Evolutionary conservation across 2,797 vertebrate genomes (phyloP).

Genomic region (Chaunax sp.): DNA sequence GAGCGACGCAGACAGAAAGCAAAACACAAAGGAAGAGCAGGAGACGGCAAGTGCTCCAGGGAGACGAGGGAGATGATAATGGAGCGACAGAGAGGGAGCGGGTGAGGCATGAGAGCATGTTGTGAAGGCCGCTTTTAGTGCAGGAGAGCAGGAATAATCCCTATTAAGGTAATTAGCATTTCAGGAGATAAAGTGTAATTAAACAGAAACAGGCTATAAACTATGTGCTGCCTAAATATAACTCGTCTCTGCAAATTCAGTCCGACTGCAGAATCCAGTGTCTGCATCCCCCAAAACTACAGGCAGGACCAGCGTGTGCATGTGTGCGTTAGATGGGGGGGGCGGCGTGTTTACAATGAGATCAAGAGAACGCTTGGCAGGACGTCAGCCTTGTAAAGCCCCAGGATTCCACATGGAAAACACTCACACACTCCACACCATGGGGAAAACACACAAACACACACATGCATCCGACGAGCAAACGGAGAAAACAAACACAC

Average conservation of each 20-base stretch:
- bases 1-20: neutral
- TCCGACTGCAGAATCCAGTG: constrained; percentile 19
- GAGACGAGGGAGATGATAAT: constrained; percentile 31
- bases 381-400: constrained; percentile 66
- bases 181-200: constrained; percentile 64
- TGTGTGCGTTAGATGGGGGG: constrained; percentile 36
- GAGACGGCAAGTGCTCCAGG: constrained; percentile 28
- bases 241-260: constrained; percentile 28
- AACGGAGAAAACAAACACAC: constrained; percentile 43
- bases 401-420: constrained; percentile 64
- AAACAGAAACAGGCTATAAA: constrained; percentile 58
- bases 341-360: constrained; percentile 64
- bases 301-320: constrained; percentile 8
- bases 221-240: constrained; percentile 54
- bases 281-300: constrained; percentile 24
- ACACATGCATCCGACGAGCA: neutral
- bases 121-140: constrained; percentile 43
- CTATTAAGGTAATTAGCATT: constrained; percentile 66
- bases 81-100: neutral
- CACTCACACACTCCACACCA: constrained; percentile 38
- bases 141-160: constrained; percentile 61
- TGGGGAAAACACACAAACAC: constrained; percentile 41
- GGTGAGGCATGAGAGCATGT: constrained; percentile 28
- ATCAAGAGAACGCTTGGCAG: constrained; percentile 74
- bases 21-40: constrained; percentile 17